Evolutionary conservation across 2,797 vertebrate species (phyloP).

Genomic region (Aselliscus stoliczkanus): DNA sequence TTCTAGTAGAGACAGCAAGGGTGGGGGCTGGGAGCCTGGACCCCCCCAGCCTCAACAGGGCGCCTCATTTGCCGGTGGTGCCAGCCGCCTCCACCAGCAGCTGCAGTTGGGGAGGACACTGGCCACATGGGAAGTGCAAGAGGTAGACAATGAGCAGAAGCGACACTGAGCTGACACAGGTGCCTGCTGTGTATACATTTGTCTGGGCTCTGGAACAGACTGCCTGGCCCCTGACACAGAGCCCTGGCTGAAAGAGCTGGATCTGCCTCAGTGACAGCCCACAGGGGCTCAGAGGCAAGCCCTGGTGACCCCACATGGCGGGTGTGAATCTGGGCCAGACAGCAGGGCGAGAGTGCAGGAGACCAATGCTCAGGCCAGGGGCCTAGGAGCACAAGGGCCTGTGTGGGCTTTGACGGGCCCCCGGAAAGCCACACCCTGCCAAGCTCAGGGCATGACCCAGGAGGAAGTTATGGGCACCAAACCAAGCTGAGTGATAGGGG

Average conservation of each 20-base stretch:
- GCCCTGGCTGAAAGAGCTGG: background rate
- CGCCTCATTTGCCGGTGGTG: background rate
- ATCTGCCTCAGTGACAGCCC: background rate
- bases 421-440: background rate
- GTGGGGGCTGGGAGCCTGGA: background rate
- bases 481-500: background rate
- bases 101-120: background rate
- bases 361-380: background rate
- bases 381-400: background rate
- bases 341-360: background rate
- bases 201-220: background rate
- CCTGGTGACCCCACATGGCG: accelerated
- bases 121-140: slow-evolving; percentile 54
- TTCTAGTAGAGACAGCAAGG: background rate
- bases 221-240: background rate
- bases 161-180: slow-evolving; percentile 25
- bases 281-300: background rate
- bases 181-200: slow-evolving; percentile 44
- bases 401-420: background rate
- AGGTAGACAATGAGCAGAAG: slow-evolving; percentile 77
- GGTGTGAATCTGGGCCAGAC: background rate
- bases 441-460: background rate
- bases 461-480: background rate
- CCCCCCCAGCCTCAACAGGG: background rate
- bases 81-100: slow-evolving; percentile 13